Percentiles rank a stretch among this genome's conserved stretches.
These are phyloP conservation scores for Pachycephus smyrnensis DNA, from an alignment of 2,888 invertebrate species.

Conservation along the genomic window DNA sequence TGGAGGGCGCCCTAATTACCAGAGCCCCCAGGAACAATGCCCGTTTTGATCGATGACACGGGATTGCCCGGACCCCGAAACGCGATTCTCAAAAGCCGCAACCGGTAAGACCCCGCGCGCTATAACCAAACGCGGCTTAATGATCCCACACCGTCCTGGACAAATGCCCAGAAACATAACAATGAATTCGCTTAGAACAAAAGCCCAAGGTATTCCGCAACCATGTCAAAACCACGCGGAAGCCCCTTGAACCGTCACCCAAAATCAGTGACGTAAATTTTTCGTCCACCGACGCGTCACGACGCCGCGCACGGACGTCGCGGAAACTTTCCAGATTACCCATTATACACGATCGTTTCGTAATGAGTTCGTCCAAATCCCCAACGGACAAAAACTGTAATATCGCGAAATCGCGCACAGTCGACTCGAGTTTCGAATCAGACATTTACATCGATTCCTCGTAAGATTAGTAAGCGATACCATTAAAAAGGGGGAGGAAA, in stretches of 20 bases:
- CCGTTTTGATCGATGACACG: conserved; percentile 29
- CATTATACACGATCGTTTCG: background rate
- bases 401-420: conserved; percentile 28
- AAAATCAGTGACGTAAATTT: background rate
- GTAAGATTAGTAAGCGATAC: background rate
- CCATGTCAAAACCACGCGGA: background rate
- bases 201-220: background rate
- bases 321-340: background rate
- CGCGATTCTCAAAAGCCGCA: background rate
- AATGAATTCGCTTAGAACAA: background rate
- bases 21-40: conserved; percentile 22
- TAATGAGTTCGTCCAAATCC: background rate
- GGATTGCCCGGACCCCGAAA: conserved; percentile 1
- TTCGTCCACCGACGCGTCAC: background rate
- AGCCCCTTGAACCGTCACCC: background rate
- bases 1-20: conserved; percentile 1
- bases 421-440: background rate
- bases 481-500: background rate
- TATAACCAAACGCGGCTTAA: background rate
- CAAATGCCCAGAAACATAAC: background rate
- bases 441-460: background rate
- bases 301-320: background rate
- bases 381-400: background rate
- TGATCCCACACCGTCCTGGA: background rate
- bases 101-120: background rate